phyloP scores from a whole-genome alignment of 2,888 invertebrate species.

The Leucophora obtusa region DNA sequence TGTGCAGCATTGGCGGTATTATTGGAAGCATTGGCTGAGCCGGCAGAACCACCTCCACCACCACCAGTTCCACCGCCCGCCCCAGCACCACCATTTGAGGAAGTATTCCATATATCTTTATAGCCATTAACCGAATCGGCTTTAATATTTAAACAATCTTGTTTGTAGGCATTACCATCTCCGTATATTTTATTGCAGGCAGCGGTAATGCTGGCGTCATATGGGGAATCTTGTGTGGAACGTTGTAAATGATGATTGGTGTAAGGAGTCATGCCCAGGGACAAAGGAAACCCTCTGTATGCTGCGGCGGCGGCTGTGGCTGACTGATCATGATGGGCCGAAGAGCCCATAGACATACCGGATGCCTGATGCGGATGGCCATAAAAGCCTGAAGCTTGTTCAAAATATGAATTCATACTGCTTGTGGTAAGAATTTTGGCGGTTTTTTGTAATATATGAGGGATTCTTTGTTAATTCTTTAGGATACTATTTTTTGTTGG shows the following conservation, averaged over 20 bases:
- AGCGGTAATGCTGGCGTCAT: conserved; percentile 93
- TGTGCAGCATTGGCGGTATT: conserved; percentile 81
- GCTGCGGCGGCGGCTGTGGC: conserved; percentile 82
- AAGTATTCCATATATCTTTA: conserved; percentile 83
- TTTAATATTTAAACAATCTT: conserved; percentile 85
- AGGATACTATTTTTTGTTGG: neutral
- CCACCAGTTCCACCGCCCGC: conserved; percentile 80
- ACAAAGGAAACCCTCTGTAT: conserved; percentile 91
- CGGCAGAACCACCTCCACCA: conserved; percentile 82
- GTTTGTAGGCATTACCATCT: conserved; percentile 81
- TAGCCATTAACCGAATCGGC: conserved; percentile 80
- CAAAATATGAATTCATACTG: conserved; percentile 96
- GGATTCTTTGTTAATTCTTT: neutral
- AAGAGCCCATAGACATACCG: conserved; percentile 83
- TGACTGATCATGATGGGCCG: conserved; percentile 86
- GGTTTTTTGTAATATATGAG: conserved; percentile 66
- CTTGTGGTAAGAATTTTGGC: conserved; percentile 79
- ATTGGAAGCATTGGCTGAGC: conserved; percentile 79
- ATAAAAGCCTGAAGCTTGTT: conserved; percentile 94
- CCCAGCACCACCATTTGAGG: conserved; percentile 80
- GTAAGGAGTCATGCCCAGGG: conserved; percentile 91
- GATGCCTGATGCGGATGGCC: conserved; percentile 92
- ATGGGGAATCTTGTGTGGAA: conserved; percentile 93
- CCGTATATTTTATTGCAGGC: conserved; percentile 85
- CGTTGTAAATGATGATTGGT: conserved; percentile 88